phyloP scores from a whole-genome alignment of 2,113 vertebrate species.

The Martes martes region DNA sequence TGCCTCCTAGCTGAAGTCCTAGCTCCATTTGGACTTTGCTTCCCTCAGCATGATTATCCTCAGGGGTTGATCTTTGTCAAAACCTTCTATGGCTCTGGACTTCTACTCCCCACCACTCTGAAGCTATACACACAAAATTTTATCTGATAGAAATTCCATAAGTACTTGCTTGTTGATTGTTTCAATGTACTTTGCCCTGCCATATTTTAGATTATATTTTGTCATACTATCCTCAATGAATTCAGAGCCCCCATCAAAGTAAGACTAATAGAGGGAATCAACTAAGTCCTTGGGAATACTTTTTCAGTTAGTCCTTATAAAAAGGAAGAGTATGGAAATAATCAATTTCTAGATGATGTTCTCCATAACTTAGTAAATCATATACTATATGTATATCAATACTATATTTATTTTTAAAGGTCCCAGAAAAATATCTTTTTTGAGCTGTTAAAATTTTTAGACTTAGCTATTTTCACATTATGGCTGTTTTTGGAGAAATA shows the following conservation, averaged over 20 bases:
- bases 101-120: background rate
- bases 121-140: background rate
- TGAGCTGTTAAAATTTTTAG: background rate
- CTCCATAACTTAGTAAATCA: background rate
- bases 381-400: background rate
- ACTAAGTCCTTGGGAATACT: background rate
- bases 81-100: background rate
- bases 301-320: constrained; percentile 1
- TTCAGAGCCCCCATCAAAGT: background rate
- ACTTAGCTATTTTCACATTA: background rate
- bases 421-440: background rate
- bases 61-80: background rate
- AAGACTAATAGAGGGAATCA: background rate
- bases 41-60: background rate
- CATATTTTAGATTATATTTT: background rate
- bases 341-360: background rate
- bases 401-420: constrained; percentile 13
- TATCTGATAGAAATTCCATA: background rate
- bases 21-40: background rate
- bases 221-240: background rate
- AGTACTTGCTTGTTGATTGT: background rate
- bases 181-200: background rate
- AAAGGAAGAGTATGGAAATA: background rate
- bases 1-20: background rate
- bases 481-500: background rate